Conservation (phyloP, 2,113 vertebrate species). For the Muscicapa adusta region DNA sequence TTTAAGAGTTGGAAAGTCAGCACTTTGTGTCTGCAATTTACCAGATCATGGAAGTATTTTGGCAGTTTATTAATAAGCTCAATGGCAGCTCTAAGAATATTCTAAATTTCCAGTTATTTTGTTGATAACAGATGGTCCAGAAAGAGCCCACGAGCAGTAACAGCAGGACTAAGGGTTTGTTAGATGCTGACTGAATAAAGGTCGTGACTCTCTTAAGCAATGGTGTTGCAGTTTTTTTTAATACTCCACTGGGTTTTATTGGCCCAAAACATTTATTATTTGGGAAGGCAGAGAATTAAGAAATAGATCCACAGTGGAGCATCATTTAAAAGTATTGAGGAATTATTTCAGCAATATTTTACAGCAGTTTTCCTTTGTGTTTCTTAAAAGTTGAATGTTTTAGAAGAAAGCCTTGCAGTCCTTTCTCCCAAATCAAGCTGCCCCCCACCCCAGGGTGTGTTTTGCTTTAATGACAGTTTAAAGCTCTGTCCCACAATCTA, state of each 20-base stretch:
- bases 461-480: not conserved
- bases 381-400: not conserved
- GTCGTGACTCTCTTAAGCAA: conserved; percentile 27
- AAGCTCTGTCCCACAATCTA: not conserved
- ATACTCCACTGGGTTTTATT: not conserved
- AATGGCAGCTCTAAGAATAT: not conserved
- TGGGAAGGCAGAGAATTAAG: not conserved
- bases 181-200: conserved; percentile 16
- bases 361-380: not conserved
- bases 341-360: not conserved
- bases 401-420: not conserved
- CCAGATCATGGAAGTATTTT: not conserved
- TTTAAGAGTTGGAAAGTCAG: not conserved
- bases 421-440: not conserved
- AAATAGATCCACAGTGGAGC: not conserved
- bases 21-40: not conserved
- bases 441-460: not conserved
- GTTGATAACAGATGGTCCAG: conserved; percentile 28
- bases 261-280: not conserved
- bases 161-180: conserved; percentile 29
- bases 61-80: not conserved
- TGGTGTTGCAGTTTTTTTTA: not conserved
- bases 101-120: not conserved
- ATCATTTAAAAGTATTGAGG: not conserved
- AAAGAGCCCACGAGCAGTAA: not conserved